Evolutionary conservation across 1,140 invertebrate genomes (phyloP).

Genomic region (Plectrocnemia conspersa): DNA sequence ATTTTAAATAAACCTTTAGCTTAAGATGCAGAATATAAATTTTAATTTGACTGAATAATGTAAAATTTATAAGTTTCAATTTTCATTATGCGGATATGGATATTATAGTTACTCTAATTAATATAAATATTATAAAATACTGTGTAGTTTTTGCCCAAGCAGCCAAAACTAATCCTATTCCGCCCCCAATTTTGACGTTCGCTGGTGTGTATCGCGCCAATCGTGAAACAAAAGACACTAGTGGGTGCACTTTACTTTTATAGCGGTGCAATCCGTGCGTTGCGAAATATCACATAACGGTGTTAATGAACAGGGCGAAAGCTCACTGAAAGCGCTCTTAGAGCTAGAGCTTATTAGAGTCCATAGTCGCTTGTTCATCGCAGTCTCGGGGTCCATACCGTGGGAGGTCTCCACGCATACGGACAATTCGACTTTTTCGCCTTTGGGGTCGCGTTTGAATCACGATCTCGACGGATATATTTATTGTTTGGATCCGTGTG

Average conservation of each 20-base stretch:
- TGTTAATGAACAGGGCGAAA: constrained; percentile 27
- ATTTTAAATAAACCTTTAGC: too few species aligned
- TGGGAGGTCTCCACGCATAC: constrained; percentile 16
- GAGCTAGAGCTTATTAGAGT: background rate
- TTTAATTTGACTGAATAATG: too few species aligned
- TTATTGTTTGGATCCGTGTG: constrained; percentile 16
- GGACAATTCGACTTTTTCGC: constrained; percentile 7
- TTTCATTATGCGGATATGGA: too few species aligned
- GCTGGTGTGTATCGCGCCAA: too few species aligned
- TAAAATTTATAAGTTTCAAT: too few species aligned
- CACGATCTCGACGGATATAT: constrained; percentile 21
- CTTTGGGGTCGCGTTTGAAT: constrained; percentile 12
- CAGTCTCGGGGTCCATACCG: constrained; percentile 4
- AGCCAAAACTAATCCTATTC: too few species aligned
- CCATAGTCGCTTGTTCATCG: background rate
- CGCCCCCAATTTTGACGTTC: too few species aligned
- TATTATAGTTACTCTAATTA: too few species aligned
- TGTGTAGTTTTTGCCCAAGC: too few species aligned
- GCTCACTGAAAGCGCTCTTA: background rate
- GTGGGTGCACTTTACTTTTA: constrained; percentile 28
- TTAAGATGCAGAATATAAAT: too few species aligned
- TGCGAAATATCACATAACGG: constrained; percentile 31
- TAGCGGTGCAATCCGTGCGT: constrained; percentile 23
- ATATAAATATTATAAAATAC: too few species aligned
- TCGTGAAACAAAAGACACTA: constrained; percentile 20